Evolutionary conservation across 2,113 vertebrate genomes (phyloP).

Genomic region (Typhlomys cinereus): DNA sequence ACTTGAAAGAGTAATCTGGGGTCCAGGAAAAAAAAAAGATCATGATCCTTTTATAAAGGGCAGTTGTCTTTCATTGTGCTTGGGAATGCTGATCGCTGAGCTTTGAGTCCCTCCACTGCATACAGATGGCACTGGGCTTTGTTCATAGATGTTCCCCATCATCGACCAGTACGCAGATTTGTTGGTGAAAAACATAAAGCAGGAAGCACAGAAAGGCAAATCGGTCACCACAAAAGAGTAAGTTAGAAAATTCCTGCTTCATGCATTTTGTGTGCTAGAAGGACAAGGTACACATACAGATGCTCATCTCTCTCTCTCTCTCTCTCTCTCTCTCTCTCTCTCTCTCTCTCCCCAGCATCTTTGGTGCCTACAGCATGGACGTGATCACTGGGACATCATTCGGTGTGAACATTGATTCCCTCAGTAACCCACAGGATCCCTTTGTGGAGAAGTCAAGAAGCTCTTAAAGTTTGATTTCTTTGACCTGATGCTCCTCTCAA

Average conservation of each 20-base stretch:
- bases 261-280: neutral
- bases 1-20: neutral
- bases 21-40: neutral
- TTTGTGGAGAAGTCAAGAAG: slow-evolving; percentile 88
- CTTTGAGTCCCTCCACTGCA: neutral
- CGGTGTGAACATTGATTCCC: slow-evolving; percentile 91
- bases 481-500: slow-evolving; percentile 71
- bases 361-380: slow-evolving; percentile 79
- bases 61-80: neutral
- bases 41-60: neutral
- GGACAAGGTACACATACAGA: accelerated
- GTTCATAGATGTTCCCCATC: slow-evolving; percentile 88
- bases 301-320: slow-evolving; percentile 14
- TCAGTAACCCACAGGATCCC: slow-evolving; percentile 90
- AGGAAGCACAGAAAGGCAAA: slow-evolving; percentile 82
- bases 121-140: slow-evolving; percentile 5
- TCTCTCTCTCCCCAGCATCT: no score
- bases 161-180: slow-evolving; percentile 84
- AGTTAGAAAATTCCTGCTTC: slow-evolving; percentile 71
- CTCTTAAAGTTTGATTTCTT: slow-evolving; percentile 85
- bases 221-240: slow-evolving; percentile 84
- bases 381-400: slow-evolving; percentile 90
- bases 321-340: no score
- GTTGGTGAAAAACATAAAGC: slow-evolving; percentile 83
- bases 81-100: neutral